These are phyloP conservation scores for Oreochromis mossambicus DNA, from an alignment of 2,797 vertebrate genomes.

Conservation along the genomic window DNA sequence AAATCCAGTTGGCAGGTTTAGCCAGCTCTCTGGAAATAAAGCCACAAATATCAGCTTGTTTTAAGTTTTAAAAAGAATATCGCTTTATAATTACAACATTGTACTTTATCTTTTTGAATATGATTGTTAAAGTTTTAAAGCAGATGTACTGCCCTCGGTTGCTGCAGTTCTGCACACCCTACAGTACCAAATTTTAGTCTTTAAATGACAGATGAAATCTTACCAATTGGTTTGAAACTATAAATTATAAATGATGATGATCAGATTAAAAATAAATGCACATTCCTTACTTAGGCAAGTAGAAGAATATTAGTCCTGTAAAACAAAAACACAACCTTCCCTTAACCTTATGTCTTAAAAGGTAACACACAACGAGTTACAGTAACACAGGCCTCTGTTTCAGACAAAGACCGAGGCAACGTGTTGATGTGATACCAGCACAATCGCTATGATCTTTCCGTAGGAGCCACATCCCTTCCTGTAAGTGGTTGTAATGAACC, in stretches of 20 bases:
- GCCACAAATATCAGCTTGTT: conserved; percentile 57
- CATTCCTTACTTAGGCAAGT: conserved; percentile 4
- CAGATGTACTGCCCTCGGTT: conserved; percentile 35
- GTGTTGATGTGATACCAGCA: conserved; percentile 41
- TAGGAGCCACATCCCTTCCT: conserved; percentile 47
- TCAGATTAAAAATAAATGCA: conserved; percentile 2
- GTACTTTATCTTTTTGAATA: conserved; percentile 16
- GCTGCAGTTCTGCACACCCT: conserved; percentile 37
- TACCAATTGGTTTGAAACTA: neutral
- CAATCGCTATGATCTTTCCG: conserved; percentile 41
- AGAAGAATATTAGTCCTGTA: neutral
- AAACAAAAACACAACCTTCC: neutral
- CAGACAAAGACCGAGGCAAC: conserved; percentile 27
- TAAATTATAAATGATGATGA: neutral
- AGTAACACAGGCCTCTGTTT: conserved; percentile 12
- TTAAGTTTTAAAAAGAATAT: conserved; percentile 30
- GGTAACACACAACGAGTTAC: neutral
- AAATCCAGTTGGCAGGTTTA: conserved; percentile 47
- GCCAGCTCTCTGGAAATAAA: conserved; percentile 56
- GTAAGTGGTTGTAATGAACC: conserved; percentile 55
- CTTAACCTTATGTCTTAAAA: conserved; percentile 9
- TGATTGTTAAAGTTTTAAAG: conserved; percentile 44
- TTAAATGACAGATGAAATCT: neutral
- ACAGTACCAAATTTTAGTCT: conserved; percentile 1
- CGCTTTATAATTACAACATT: conserved; percentile 21